Evolutionary conservation across 1,140 invertebrate species (phyloP).

Genomic region (Meloidogyne hapla): DNA sequence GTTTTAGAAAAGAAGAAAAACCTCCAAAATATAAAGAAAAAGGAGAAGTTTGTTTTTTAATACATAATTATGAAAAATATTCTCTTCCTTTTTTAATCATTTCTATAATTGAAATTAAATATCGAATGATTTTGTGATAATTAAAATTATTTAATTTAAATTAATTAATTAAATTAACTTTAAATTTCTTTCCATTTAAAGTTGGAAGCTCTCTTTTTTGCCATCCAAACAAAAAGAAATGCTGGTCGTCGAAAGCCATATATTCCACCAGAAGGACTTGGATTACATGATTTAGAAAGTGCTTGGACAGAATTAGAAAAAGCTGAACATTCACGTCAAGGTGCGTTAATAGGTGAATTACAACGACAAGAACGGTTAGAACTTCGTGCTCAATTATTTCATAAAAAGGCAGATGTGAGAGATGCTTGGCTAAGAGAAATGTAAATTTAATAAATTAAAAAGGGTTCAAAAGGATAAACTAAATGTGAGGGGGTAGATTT

Average conservation of each 20-base stretch:
- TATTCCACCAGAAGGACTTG: constrained; percentile 80
- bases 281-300: constrained; percentile 84
- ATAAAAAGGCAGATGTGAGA: constrained; percentile 83
- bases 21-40: constrained; percentile 96
- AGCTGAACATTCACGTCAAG: constrained; percentile 88
- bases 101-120: no score
- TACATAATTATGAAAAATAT: neutral
- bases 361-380: constrained; percentile 85
- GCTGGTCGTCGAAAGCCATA: constrained; percentile 85
- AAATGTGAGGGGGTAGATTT: no score
- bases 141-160: neutral
- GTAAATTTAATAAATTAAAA: neutral
- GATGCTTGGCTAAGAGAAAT: constrained; percentile 95
- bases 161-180: neutral
- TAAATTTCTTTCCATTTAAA: neutral
- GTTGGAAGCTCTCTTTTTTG: constrained; percentile 91
- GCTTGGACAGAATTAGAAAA: constrained; percentile 88
- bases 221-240: constrained; percentile 92
- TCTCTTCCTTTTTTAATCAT: no score
- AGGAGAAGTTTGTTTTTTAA: constrained; percentile 71
- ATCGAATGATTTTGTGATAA: no score
- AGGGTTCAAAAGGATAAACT: neutral
- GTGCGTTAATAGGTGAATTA: constrained; percentile 84
- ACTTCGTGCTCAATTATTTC: constrained; percentile 91
- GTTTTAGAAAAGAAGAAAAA: constrained; percentile 93